These are phyloP conservation scores for Echinometra lucunter DNA, from an alignment of 53 echinoderm and acorn worm genomes.

Conservation along the genomic window DNA sequence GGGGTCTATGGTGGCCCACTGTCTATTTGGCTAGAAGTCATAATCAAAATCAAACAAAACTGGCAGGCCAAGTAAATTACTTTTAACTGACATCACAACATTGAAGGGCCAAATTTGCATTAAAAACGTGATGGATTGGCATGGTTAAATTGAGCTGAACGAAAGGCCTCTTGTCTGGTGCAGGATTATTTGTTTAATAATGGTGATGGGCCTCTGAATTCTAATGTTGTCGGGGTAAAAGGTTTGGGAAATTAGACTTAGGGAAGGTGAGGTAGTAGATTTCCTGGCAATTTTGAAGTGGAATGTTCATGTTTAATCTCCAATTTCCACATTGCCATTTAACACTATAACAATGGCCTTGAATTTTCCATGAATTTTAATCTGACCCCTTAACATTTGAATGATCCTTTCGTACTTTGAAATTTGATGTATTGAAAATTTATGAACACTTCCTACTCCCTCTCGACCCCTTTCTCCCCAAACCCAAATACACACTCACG, in stretches of 20 bases:
- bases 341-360: background rate
- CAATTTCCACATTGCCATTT: background rate
- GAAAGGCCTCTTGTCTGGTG: background rate
- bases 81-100: background rate
- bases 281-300: background rate
- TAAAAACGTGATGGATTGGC: conserved; percentile 11
- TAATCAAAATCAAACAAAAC: background rate
- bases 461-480: too few species aligned
- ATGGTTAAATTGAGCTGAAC: background rate
- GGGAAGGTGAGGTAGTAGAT: background rate
- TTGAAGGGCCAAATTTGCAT: background rate
- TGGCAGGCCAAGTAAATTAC: background rate
- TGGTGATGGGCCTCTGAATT: background rate
- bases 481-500: too few species aligned
- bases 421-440: background rate
- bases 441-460: background rate
- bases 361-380: background rate
- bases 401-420: background rate
- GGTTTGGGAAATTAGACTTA: background rate
- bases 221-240: background rate
- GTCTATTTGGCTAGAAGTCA: background rate
- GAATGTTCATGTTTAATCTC: background rate
- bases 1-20: too few species aligned
- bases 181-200: background rate
- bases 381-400: background rate